Percentiles rank a stretch among this genome's conserved stretches.
Conservation (phyloP, 2,797 vertebrate genomes). For the Parambassis ranga region DNA sequence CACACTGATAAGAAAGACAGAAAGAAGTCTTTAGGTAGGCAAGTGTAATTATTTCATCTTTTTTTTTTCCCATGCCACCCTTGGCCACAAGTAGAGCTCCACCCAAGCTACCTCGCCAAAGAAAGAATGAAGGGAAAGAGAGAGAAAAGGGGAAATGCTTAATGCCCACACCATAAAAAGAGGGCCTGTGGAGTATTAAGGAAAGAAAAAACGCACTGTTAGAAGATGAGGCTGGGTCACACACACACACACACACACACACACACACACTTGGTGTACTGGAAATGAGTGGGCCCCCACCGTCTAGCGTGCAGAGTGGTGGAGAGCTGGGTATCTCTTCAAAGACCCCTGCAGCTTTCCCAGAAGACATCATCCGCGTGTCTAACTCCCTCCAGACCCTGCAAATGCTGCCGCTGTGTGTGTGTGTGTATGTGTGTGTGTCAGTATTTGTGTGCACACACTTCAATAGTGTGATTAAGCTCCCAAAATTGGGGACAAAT, state of each 20-base stretch:
- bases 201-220: conserved; percentile 23
- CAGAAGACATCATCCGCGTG: conserved; percentile 76
- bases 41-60: neutral
- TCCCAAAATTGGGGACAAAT: conserved; percentile 78
- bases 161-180: conserved; percentile 61
- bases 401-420: conserved; percentile 18
- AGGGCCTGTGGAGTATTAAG: conserved; percentile 58
- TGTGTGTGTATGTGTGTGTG: conserved; percentile 21
- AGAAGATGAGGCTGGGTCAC: conserved; percentile 40
- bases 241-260: neutral
- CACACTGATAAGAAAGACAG: conserved; percentile 49
- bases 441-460: conserved; percentile 54
- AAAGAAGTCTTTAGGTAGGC: neutral
- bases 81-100: conserved; percentile 42
- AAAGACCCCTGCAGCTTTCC: conserved; percentile 78
- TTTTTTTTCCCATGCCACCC: conserved; percentile 11
- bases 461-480: conserved; percentile 73
- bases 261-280: conserved; percentile 10
- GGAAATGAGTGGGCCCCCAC: conserved; percentile 51
- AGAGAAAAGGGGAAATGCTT: conserved; percentile 21
- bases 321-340: conserved; percentile 69
- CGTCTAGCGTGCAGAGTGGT: conserved; percentile 50
- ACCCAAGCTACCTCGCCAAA: conserved; percentile 40
- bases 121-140: conserved; percentile 25
- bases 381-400: conserved; percentile 76